Percentiles rank a stretch among this genome's conserved stretches.
Conservation (phyloP, 2,888 invertebrate genomes). For the Hemaris fuciformis region DNA sequence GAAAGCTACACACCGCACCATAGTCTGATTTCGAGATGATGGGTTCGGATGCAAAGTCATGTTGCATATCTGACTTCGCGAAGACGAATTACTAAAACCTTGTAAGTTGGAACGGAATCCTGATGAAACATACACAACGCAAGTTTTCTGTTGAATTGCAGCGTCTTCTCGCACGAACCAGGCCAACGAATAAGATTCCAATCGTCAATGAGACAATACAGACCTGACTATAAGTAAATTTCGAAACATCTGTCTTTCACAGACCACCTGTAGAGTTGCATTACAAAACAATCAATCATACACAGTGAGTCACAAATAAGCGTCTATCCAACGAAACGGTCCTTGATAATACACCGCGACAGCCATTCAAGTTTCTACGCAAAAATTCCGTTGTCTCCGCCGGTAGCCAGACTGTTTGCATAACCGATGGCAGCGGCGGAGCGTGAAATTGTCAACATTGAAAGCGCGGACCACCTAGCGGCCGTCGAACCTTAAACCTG, state of each 20-base stretch:
- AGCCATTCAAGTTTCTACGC: background rate
- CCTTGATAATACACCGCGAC: background rate
- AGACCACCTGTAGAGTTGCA: background rate
- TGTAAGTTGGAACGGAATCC: too few relatives aligned
- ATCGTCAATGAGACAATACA: too few relatives aligned
- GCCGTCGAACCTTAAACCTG: slow-evolving; percentile 49
- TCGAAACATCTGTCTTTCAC: background rate
- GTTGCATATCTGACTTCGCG: too few relatives aligned
- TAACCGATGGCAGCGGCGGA: slow-evolving; percentile 15
- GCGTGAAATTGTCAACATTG: slow-evolving; percentile 35
- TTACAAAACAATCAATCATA: background rate
- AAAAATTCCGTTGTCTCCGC: slow-evolving; percentile 1
- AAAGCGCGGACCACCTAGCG: slow-evolving; percentile 50
- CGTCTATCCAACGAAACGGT: background rate
- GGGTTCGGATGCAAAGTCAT: too few relatives aligned
- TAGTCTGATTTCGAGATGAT: background rate
- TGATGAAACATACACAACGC: too few relatives aligned
- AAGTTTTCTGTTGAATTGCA: too few relatives aligned
- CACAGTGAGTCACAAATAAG: background rate
- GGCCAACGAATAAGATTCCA: too few relatives aligned
- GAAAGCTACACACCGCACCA: too few relatives aligned
- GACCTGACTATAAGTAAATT: too few relatives aligned
- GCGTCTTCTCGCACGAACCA: too few relatives aligned
- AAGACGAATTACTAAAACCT: too few relatives aligned
- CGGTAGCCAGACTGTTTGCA: slow-evolving; percentile 6